Percentiles rank a stretch among this genome's conserved stretches.
These are phyloP conservation scores for Corvus cornix DNA, from an alignment of 2,113 vertebrate species.

Conservation along the genomic window DNA sequence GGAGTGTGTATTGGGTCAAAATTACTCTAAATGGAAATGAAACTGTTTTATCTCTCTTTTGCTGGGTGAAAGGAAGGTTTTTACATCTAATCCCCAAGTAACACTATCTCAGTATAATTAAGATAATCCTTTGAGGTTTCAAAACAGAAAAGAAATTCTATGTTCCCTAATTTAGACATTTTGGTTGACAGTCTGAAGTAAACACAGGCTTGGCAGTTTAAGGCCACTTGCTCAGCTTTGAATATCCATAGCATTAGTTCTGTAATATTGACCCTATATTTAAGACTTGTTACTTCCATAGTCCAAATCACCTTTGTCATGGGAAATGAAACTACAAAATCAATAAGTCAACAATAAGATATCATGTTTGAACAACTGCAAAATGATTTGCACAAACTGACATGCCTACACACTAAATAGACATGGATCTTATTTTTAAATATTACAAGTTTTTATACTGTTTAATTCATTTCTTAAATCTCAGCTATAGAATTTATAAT, in stretches of 20 bases:
- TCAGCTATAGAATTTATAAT: not conserved
- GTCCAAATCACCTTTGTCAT: not conserved
- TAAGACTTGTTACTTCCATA: not conserved
- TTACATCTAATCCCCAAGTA: not conserved
- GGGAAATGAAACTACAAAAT: not conserved
- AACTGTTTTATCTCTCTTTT: not conserved
- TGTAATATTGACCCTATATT: not conserved
- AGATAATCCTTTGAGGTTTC: not conserved
- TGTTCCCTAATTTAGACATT: not conserved
- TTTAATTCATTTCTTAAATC: not conserved
- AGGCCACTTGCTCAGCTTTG: not conserved
- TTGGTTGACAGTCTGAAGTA: not conserved
- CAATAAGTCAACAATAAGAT: not conserved
- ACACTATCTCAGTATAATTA: not conserved
- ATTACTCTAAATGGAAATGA: not conserved
- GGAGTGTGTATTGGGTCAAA: not conserved
- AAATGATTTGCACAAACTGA: not conserved
- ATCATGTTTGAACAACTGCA: not conserved
- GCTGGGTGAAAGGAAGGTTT: not conserved
- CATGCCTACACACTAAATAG: not conserved
- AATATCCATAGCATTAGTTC: not conserved
- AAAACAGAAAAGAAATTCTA: not conserved
- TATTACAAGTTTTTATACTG: not conserved
- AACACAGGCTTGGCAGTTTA: not conserved
- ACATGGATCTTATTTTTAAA: not conserved